These are phyloP conservation scores for Drosophila mojavensis DNA, from an alignment of 1,140 invertebrate species.

Conservation along the genomic window DNA sequence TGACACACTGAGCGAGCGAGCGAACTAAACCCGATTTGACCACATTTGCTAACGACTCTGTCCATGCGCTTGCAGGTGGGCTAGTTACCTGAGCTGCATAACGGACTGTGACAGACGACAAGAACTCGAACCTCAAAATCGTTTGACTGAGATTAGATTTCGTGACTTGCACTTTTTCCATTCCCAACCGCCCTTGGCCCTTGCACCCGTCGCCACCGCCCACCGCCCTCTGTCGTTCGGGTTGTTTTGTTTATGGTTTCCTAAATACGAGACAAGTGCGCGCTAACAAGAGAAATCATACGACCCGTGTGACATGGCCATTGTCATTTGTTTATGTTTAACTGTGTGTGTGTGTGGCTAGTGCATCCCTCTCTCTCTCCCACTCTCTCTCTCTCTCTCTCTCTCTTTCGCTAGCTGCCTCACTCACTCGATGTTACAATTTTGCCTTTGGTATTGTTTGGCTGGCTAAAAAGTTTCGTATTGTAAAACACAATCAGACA, in stretches of 20 bases:
- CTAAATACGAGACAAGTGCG: conserved; percentile 66
- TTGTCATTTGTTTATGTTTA: conserved; percentile 58
- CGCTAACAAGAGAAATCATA: conserved; percentile 69
- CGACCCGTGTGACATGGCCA: conserved; percentile 67
- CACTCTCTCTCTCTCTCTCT: neutral
- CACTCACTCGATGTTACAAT: conserved; percentile 28
- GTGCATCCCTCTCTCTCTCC: conserved; percentile 15
- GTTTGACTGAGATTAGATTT: conserved; percentile 40
- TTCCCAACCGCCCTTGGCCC: neutral
- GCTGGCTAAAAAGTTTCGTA: conserved; percentile 68
- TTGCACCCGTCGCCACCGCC: too few relatives aligned
- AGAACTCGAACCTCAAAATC: conserved; percentile 11
- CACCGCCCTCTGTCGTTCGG: neutral
- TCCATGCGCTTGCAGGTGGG: neutral
- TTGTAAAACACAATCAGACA: conserved; percentile 74
- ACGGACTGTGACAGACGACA: conserved; percentile 6
- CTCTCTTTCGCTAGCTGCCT: conserved; percentile 4
- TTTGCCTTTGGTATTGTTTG: conserved; percentile 45
- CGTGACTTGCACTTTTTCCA: conserved; percentile 41
- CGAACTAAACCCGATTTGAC: conserved; percentile 6
- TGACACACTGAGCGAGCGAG: neutral
- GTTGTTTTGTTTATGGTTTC: conserved; percentile 66
- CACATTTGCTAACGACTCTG: conserved; percentile 7
- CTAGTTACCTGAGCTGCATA: conserved; percentile 4
- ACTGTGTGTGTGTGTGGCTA: conserved; percentile 41